These are phyloP conservation scores for Perca schrenkii DNA, from an alignment of 2,113 vertebrate species.

Conservation along the genomic window DNA sequence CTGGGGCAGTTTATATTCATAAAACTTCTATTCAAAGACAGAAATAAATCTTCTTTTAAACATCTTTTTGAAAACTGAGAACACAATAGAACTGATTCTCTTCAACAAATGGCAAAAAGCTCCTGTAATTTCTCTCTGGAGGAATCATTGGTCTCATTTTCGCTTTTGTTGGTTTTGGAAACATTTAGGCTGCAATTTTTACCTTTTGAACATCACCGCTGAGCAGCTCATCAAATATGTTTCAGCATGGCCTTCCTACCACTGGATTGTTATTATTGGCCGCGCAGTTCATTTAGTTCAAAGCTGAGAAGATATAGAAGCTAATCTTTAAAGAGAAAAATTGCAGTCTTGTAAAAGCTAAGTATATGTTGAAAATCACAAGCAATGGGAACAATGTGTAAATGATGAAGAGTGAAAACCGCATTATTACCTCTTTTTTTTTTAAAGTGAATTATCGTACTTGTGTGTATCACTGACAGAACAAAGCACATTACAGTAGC, in stretches of 20 bases:
- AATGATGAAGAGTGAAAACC: neutral
- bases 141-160: conserved; percentile 40
- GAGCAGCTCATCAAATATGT: neutral
- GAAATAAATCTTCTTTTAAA: conserved; percentile 49
- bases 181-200: conserved; percentile 9
- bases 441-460: too few relatives aligned
- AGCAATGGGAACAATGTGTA: neutral
- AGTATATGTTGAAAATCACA: neutral
- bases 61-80: conserved; percentile 35
- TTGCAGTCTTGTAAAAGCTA: neutral
- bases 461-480: too few relatives aligned
- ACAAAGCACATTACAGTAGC: too few relatives aligned
- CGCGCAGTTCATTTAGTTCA: conserved; percentile 11
- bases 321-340: conserved; percentile 29
- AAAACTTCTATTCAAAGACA: conserved; percentile 43
- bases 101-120: conserved; percentile 33
- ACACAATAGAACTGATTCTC: conserved; percentile 24
- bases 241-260: neutral
- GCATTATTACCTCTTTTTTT: neutral
- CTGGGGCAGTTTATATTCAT: conserved; percentile 57
- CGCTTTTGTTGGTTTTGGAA: conserved; percentile 27
- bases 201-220: neutral
- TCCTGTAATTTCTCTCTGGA: conserved; percentile 37
- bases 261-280: neutral
- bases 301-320: conserved; percentile 8